Evolutionary conservation across 2,113 vertebrate genomes (phyloP), one percentile per base, ranked within the genome.

Genomic region (Aspidoscelis tigris): DNA sequence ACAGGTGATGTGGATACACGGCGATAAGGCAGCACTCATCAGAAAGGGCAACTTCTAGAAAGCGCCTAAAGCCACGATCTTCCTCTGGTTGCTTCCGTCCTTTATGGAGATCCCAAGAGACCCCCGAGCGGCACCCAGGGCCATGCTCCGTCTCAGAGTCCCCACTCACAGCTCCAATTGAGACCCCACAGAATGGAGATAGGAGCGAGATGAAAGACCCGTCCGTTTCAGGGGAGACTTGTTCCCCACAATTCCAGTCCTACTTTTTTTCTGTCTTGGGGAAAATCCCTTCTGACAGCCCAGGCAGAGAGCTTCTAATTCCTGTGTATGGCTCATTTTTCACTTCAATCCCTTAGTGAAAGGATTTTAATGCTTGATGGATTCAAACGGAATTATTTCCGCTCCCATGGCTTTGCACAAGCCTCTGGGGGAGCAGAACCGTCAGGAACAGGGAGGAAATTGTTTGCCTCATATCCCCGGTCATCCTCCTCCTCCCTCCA

Each of bases 301-400:
- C 87, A 84, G 84, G 90, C 89, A 0, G 92, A 93, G 91, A 93
- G 91, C 92, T 91, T 90, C 94, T 94, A 94, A 94, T 93, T 93
- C 92, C 92, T 81, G 84, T 93, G 93, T 92, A 88, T 8, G 0
- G 93, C 90, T 95, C 94, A 95, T 94, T 95, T 95, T 94, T 93
- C 92, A 92, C 91, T 92, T 90, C 93, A 95, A 82, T 94, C 94
- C 88, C 92, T 92, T 80, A 82, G 90, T 0, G 82, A 94, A 93
- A 43, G 86, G 94, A 93, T 93, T 94, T 94, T 95, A 94, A 94
- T 93, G 92, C 94, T 95, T 94, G 92, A 95, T 93, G 92, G 93
- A 94, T 94, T 93, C 94, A 93, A 92, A 93, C 84, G 14, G 94
- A 93, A 94, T 95, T 93, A 95, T 95, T 95, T 95, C 89, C 44